These are phyloP conservation scores for Nowickia ferox DNA, from an alignment of 2,888 invertebrate species.

Conservation along the genomic window DNA sequence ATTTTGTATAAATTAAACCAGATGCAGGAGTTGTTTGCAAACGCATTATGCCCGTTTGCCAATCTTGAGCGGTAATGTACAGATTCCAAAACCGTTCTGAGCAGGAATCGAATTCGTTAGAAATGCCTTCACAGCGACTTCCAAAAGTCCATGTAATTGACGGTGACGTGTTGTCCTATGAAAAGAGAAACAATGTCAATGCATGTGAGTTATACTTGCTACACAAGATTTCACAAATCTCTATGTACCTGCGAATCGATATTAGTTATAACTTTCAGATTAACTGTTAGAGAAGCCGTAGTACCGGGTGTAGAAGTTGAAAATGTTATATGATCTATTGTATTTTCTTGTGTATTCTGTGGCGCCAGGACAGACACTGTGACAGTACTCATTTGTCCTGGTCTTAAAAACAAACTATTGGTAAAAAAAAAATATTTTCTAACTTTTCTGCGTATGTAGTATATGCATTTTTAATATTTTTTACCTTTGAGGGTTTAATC, in stretches of 20 bases:
- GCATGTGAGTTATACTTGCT: neutral
- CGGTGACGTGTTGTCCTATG: conserved; percentile 85
- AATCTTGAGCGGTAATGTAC: conserved; percentile 87
- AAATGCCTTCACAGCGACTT: conserved; percentile 85
- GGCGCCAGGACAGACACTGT: conserved; percentile 84
- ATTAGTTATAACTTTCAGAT: conserved; percentile 82
- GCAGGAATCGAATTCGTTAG: conserved; percentile 84
- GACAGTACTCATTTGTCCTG: conserved; percentile 85
- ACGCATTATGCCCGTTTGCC: conserved; percentile 86
- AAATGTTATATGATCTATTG: conserved; percentile 87
- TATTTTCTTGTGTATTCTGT: conserved; percentile 84
- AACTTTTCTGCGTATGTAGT: neutral
- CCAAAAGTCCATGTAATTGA: conserved; percentile 86
- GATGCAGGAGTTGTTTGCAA: conserved; percentile 85
- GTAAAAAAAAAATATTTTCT: neutral
- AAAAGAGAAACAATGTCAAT: neutral
- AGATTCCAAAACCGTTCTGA: conserved; percentile 88
- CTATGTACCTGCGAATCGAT: conserved; percentile 78
- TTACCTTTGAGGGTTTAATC: conserved; percentile 85
- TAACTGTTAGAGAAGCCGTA: conserved; percentile 81
- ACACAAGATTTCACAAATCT: conserved; percentile 12
- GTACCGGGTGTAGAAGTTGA: conserved; percentile 84
- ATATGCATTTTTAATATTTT: conserved; percentile 78
- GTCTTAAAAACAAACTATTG: conserved; percentile 77
- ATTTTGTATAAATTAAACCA: conserved; percentile 86